A percentile compares a stretch with the other conserved stretches of the same genome.
Evolutionary conservation across 1,140 invertebrate genomes (phyloP).

Genomic region (Brachionus manjavacas): DNA sequence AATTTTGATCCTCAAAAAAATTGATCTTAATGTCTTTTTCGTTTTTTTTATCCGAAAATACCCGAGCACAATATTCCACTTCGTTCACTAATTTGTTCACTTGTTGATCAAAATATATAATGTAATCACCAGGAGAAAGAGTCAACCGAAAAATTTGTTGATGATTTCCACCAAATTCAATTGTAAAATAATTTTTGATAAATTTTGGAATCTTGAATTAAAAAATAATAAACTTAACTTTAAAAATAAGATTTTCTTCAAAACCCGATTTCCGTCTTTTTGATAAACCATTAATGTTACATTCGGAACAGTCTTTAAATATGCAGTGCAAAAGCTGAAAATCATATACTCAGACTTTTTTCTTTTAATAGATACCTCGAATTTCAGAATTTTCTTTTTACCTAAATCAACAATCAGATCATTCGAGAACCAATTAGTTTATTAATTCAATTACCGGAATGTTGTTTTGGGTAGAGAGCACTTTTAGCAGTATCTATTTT

Average conservation of each 20-base stretch:
- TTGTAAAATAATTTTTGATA: neutral
- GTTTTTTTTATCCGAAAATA: neutral
- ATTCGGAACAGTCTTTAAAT: neutral
- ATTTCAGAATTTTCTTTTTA: neutral
- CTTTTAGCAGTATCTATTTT: neutral
- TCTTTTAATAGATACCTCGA: neutral
- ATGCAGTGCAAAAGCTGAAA: neutral
- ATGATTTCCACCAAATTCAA: slow-evolving; percentile 6
- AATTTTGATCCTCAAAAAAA: slow-evolving; percentile 18
- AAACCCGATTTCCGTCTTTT: neutral
- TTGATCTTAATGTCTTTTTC: neutral
- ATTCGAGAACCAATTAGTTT: neutral
- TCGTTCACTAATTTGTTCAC: neutral
- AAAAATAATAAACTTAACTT: neutral
- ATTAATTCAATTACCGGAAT: neutral
- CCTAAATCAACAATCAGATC: neutral
- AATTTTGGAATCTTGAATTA: neutral
- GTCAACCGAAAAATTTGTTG: neutral
- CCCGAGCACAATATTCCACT: neutral
- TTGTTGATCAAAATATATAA: neutral
- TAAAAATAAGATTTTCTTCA: neutral
- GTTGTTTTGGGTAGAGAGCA: neutral
- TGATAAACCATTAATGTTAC: neutral
- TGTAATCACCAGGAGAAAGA: neutral
- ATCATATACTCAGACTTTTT: slow-evolving; percentile 6